These are phyloP conservation scores for Scalopus aquaticus DNA, from an alignment of 2,113 vertebrate species.

Conservation along the genomic window DNA sequence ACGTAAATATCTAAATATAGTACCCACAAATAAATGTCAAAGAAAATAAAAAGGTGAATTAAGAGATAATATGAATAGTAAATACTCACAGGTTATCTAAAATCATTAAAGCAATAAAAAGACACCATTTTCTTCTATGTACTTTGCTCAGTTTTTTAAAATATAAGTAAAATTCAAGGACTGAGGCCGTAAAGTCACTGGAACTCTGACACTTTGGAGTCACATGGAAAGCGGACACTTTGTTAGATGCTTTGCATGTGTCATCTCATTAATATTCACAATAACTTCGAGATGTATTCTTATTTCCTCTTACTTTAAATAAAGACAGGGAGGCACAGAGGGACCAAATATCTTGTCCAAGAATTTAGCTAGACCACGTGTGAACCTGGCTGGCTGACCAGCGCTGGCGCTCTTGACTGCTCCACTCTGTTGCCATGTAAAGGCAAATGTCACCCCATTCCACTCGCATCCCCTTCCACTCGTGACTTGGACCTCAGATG, in stretches of 20 bases:
- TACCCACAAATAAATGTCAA: neutral
- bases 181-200: neutral
- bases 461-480: neutral
- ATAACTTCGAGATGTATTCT: neutral
- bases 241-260: neutral
- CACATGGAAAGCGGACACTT: neutral
- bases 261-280: neutral
- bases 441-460: neutral
- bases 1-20: slow-evolving; percentile 21
- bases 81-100: slow-evolving; percentile 5
- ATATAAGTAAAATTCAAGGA: neutral
- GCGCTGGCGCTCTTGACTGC: neutral
- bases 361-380: neutral
- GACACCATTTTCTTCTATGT: neutral
- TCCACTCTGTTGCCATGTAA: neutral
- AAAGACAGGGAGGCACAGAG: slow-evolving; percentile 18
- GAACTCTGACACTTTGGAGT: neutral
- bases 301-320: slow-evolving; percentile 8
- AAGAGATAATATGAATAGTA: neutral
- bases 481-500: neutral
- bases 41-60: slow-evolving; percentile 17
- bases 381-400: neutral
- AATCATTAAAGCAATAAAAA: neutral
- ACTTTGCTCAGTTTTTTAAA: neutral
- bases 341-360: neutral